Base-by-base conservation (phyloP, 2,888 invertebrate genomes). In the Morpho deidamia region DNA sequence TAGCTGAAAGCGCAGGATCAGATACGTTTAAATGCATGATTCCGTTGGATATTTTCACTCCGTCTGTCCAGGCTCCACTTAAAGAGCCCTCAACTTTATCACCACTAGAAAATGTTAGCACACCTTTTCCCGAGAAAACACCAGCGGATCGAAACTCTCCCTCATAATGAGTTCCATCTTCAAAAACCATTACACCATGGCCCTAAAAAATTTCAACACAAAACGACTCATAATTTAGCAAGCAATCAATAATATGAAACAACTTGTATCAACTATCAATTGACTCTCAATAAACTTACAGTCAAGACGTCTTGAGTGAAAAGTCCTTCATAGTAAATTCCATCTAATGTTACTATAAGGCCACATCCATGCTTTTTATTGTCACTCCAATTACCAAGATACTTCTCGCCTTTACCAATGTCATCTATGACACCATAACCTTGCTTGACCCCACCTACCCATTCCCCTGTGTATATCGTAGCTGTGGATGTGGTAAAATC, bases 371-470 rank as follows among this genome's bases (percentile, higher is more conserved):
- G 94, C 59, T 95, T 94, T 73, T 93, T 92, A 73, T 96, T 95
- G 60, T 97, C 96, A 56, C 91, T 92, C 96, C 97, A 97, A 80
- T 93, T 93, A 7, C 97, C 97, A 78, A 97, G 92, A 78, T 97
- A 97, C 76, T 97, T 97, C 77, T 97, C 96, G 2, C 97, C 96
- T 67, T 93, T 94, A 32, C 93, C 91, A 47, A 96, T 95, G 68
- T 97, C 95, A 71, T 97, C 96, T 91, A 96, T 93, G 1, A 97
- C 95, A 0, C 97, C 97, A 68, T 97, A 97, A 0, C 97, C 97
- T 64, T 94, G 93, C 64, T 93, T 94, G 1, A 91, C 91, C 12
- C 97, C 96, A 48, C 90, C 90, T 10, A 91, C 89, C 94, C 97
- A 97, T 70, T 97, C 96, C 0, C 97, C 97, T n/a, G 97, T 95